Evolutionary conservation across 2,888 invertebrate genomes (phyloP), one percentile per base, ranked within the genome.

Genomic region (Anoncus sp.): DNA sequence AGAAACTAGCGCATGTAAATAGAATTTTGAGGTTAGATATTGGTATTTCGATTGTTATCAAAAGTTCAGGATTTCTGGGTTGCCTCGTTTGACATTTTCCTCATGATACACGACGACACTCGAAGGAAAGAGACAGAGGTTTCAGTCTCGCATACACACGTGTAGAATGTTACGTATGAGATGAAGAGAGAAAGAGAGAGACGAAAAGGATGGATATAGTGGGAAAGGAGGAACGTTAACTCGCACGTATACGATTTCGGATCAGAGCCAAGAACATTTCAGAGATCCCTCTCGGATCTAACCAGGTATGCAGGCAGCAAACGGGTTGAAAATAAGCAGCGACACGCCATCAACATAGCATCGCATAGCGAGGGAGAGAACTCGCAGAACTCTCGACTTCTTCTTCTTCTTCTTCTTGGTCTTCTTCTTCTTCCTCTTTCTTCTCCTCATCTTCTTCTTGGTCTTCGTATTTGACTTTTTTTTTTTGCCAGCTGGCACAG

Each of bases 401-500:
- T 20, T 65, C 65, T 16, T 65, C 73, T 16, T 62, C 60, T 9
- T 35, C 73, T 10, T 40, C 45, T 45, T 53, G 10, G 27, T 51
- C 51, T 55, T 38, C 38, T 31, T 43, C 45, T 4, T 53, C 67
- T 22, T 40, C 59, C 2, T 47, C 57, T 22, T 57, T 12, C 7
- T 55, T 31, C 12, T 53, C 45, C 9, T 45, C 49, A 40, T 59
- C 18, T 20, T 60, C 7, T 12, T 49, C 59, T 40, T 47, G 22
- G 35, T 63, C 70, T 69, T 90, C 86, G 87, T 88, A 81, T 89
- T 90, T 88, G 86, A 89, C 90, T 90, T 90, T 90, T 90, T 90
- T n/a, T 90, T 90, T 90, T 90, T 90, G 88, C 89, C 89, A 90
- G 87, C 89, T 90, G 89, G 88, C 89, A n/a, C n/a, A 88, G 89